Evolutionary conservation across 2,113 vertebrate genomes (phyloP).

Genomic region (Scomber japonicus): DNA sequence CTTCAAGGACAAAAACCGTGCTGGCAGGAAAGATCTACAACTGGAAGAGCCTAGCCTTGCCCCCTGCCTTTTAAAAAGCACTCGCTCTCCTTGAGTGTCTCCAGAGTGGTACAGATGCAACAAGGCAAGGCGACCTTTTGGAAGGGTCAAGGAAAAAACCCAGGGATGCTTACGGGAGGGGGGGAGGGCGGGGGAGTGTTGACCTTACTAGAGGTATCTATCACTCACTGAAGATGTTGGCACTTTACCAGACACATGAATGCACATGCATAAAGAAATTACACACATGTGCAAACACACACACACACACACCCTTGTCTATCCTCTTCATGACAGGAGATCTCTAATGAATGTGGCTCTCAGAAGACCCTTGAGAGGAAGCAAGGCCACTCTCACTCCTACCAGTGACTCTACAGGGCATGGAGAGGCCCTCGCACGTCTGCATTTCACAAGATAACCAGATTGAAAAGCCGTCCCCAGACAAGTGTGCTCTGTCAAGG

Average conservation of each 20-base stretch:
- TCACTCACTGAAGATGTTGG: slow-evolving; percentile 74
- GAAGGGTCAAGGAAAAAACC: slow-evolving; percentile 81
- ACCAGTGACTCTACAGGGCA: slow-evolving; percentile 51
- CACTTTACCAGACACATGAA: slow-evolving; percentile 52
- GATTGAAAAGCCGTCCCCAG: slow-evolving; percentile 65
- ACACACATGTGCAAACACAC: background rate
- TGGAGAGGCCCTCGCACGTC: slow-evolving; percentile 56
- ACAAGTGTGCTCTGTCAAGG: slow-evolving; percentile 73
- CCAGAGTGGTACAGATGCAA: slow-evolving; percentile 78
- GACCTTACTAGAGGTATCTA: slow-evolving; percentile 71
- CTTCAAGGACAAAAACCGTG: slow-evolving; percentile 74
- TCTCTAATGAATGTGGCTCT: slow-evolving; percentile 68
- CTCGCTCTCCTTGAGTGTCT: slow-evolving; percentile 79
- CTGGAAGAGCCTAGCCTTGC: slow-evolving; percentile 73
- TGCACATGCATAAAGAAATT: slow-evolving; percentile 33
- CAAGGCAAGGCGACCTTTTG: slow-evolving; percentile 71
- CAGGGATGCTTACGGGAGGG: slow-evolving; percentile 55
- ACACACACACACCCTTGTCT: slow-evolving; percentile 36
- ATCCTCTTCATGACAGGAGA: slow-evolving; percentile 53
- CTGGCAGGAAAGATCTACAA: slow-evolving; percentile 73
- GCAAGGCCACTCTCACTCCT: slow-evolving; percentile 61
- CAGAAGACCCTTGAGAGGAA: slow-evolving; percentile 65
- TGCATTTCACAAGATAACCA: slow-evolving; percentile 73
- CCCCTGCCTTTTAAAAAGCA: slow-evolving; percentile 70
- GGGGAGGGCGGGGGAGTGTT: slow-evolving; percentile 23